phyloP scores from a whole-genome alignment of 64 coral and sea anemone genomes.

The Stichodactyla mertensii region DNA sequence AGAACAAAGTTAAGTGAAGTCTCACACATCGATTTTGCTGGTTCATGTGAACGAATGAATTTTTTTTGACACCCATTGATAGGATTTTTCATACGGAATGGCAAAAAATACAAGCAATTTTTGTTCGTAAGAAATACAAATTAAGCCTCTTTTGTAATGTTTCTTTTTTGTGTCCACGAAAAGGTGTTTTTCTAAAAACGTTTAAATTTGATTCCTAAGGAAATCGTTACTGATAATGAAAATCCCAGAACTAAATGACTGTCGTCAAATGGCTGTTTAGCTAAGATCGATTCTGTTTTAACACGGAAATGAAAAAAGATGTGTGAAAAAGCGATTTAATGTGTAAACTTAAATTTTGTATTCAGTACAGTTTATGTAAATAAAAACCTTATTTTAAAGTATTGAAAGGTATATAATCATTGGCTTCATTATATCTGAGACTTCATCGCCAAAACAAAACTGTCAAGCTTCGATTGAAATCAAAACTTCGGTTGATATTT shows the following conservation, averaged over 20 bases:
- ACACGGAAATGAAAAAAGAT: background rate
- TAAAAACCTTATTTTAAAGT: conserved; percentile 1
- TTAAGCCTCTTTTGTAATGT: background rate
- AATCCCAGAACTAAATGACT: background rate
- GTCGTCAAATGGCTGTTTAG: too few species aligned
- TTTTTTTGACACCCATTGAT: background rate
- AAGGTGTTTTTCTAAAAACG: background rate
- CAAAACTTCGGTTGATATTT: background rate
- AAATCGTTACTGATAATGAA: background rate
- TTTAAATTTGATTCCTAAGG: background rate
- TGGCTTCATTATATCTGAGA: background rate
- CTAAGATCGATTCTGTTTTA: background rate
- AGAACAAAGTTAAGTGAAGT: too few species aligned
- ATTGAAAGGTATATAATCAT: background rate
- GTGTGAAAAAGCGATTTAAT: background rate
- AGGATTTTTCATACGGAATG: background rate
- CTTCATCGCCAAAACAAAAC: background rate
- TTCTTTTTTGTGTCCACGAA: background rate
- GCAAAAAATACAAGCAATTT: background rate
- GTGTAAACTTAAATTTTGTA: conserved; percentile 21
- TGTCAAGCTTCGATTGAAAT: background rate
- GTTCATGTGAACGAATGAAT: background rate
- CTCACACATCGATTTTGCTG: background rate
- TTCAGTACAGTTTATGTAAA: conserved; percentile 17
- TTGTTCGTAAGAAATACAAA: background rate